Percentiles rank a stretch among this genome's conserved stretches.
Evolutionary conservation across 2,113 vertebrate species (phyloP).

Genomic region (Nanger granti): DNA sequence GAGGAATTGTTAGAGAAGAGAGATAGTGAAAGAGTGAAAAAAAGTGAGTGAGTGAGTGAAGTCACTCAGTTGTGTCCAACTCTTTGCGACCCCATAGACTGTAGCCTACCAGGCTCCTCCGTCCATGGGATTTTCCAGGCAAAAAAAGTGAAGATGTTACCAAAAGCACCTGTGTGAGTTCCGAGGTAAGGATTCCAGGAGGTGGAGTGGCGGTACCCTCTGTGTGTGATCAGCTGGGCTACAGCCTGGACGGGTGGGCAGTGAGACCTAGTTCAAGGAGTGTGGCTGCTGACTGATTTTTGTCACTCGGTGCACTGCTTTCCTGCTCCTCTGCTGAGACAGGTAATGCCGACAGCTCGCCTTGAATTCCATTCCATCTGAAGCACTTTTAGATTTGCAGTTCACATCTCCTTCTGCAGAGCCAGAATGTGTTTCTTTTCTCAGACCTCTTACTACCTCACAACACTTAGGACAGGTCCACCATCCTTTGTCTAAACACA

Average conservation of each 20-base stretch:
- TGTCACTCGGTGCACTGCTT: not conserved
- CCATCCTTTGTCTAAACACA: not conserved
- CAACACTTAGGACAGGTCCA: not conserved
- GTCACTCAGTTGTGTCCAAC: too few relatives aligned
- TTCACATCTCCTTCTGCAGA: not conserved
- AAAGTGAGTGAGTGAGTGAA: too few relatives aligned
- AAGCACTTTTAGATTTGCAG: not conserved
- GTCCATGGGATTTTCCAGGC: too few relatives aligned
- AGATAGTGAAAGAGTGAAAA: not conserved
- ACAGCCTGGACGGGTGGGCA: not conserved
- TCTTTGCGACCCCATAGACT: too few relatives aligned
- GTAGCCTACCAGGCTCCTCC: too few relatives aligned
- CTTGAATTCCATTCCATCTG: too few relatives aligned
- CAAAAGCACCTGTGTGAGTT: not conserved
- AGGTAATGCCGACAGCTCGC: not conserved
- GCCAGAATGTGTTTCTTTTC: not conserved
- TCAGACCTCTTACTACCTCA: not conserved
- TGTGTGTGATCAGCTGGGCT: not conserved
- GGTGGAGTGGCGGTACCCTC: fast-evolving
- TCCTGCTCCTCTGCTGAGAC: not conserved
- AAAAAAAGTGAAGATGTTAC: not conserved
- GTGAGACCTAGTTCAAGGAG: not conserved
- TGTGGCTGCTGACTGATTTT: not conserved
- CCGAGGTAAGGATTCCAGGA: not conserved
- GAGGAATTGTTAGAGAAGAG: not conserved